Evolutionary conservation across 2,888 invertebrate species (phyloP).

Genomic region (Ochlodes sylvanus): DNA sequence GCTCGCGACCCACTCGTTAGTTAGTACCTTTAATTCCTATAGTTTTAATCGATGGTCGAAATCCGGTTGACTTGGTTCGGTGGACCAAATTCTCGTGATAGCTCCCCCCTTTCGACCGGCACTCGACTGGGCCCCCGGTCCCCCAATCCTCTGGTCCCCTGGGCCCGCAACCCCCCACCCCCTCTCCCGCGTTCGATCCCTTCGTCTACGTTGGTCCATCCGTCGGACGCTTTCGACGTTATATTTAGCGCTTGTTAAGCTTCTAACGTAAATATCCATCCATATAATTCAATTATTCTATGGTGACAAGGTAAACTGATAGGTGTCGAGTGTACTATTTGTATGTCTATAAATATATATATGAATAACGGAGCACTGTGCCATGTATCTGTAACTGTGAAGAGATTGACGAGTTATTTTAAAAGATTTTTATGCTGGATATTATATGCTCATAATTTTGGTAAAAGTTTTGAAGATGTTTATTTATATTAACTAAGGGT

Average conservation of each 20-base stretch:
- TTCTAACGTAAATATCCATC: conserved; percentile 80
- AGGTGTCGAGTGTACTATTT: conserved; percentile 73
- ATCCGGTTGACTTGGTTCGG: conserved; percentile 64
- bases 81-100: conserved; percentile 76
- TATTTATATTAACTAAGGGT: conserved; percentile 78
- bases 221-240: conserved; percentile 59
- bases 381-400: conserved; percentile 80
- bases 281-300: conserved; percentile 84
- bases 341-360: conserved; percentile 69
- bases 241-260: conserved; percentile 77
- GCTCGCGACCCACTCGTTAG: conserved; percentile 49
- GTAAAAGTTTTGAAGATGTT: conserved; percentile 81
- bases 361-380: conserved; percentile 79
- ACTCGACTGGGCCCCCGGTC: conserved; percentile 1
- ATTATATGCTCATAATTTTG: conserved; percentile 82
- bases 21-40: conserved; percentile 74
- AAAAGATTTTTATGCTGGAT: conserved; percentile 80
- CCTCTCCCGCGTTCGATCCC: conserved; percentile 34
- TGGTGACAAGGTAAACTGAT: conserved; percentile 83
- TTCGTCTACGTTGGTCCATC: conserved; percentile 55
- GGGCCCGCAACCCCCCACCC: not conserved
- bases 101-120: conserved; percentile 49
- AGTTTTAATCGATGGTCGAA: conserved; percentile 62
- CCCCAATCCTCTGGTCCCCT: not conserved
- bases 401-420: conserved; percentile 77